Conservation (phyloP, 2,888 invertebrate genomes). For the Anthrax anthrax region DNA sequence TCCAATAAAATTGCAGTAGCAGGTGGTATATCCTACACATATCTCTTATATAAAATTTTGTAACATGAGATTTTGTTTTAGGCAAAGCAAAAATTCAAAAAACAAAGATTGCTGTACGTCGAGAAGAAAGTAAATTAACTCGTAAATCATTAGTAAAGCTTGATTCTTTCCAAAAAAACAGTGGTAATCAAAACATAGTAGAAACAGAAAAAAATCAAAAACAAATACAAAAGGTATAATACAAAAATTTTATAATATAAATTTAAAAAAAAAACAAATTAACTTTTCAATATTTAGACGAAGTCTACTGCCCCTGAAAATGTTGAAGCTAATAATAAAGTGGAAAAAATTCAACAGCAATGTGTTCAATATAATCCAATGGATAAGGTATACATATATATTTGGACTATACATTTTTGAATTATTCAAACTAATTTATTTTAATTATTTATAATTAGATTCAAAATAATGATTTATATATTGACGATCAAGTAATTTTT, state of each 20-base stretch:
- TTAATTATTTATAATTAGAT: slow-evolving; percentile 23
- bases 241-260: no score
- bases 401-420: slow-evolving; percentile 7
- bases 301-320: no score
- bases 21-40: background rate
- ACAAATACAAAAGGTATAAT: no score
- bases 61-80: background rate
- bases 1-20: background rate
- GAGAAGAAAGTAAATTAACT: no score
- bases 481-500: slow-evolving; percentile 59
- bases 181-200: no score
- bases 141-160: no score
- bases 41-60: background rate
- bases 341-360: slow-evolving; percentile 15
- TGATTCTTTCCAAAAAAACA: no score
- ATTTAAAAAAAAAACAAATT: slow-evolving; percentile 18
- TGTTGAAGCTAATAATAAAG: slow-evolving; percentile 17
- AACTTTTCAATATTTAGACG: no score
- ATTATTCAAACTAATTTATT: background rate
- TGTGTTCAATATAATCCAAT: no score
- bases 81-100: slow-evolving; percentile 14
- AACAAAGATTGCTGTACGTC: no score
- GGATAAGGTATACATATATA: background rate
- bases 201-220: no score
- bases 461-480: slow-evolving; percentile 62